Evolutionary conservation across 2,113 vertebrate species (phyloP), one percentile per base, ranked within the genome.

Genomic region (Elanoides forficatus): DNA sequence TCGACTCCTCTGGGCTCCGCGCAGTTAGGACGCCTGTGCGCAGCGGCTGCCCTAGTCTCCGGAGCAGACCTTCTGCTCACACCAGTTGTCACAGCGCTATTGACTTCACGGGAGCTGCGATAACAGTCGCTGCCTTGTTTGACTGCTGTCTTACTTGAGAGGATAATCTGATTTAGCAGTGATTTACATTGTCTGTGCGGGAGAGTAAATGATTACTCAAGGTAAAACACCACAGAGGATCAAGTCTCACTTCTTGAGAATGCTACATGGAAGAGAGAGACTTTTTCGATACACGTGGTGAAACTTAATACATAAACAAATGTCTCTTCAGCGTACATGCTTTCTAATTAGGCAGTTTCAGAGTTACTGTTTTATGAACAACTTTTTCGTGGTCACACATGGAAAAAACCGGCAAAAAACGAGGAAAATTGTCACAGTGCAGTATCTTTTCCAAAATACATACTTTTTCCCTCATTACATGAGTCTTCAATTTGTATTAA

Each of bases 401-500:
- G 53, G 85, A 52, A 68, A 84, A 83, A 96, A 59, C 70, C 27
- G 90, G 26, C 25, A 95, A 36, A 5, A 78, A 95, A 85, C 30
- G 16, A 73, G 19, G 19, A 93, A 75, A 73, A 62, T 16, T 42
- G 47, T 91, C 26, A 47, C 18, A 48, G 6, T 36, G 38, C 23
- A 22, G 4, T 38, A 32, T 80, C 9, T 67, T 88, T 62, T 38
- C 21, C 14, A 36, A 89, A 87, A 62, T 34, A 52, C 19, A 29
- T 72, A n/a, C 26, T 48, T 92, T 76, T 66, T 2, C 16, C 43
- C 40, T 86, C 55, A 88, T 94, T 90, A 78, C 30, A 47, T 74
- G 21, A 86, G 43, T 29, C 26, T 94, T 96, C 11, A 17, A 60
- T 94, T 81, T 76, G 11, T 95, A 72, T 90, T 94, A 94, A 94